Evolutionary conservation across 2,113 vertebrate genomes (phyloP), one percentile per base, ranked within the genome.

Genomic region (Onychostruthus taczanowskii): DNA sequence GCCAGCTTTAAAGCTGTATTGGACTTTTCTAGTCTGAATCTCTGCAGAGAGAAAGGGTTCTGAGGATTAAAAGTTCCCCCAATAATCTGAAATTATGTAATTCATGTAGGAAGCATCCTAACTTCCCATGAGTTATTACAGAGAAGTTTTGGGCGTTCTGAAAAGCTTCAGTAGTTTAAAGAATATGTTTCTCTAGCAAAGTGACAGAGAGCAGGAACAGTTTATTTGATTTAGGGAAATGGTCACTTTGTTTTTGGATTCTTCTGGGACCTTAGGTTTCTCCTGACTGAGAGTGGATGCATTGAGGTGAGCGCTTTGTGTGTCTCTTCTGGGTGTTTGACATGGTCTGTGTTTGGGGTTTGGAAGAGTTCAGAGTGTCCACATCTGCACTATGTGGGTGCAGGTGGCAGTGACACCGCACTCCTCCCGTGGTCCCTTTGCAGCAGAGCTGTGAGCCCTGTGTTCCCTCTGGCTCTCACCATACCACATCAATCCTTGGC

Each of bases 241-340:
- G 5, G 46, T 69, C 80, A 30, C n/a, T 63, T 80, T 49, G 46
- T 17, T 11, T 68, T 86, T 90, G 89, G 43, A 27, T 94, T 84
- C 72, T 86, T 23, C 46, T 80, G 83, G 13, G n/a, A 46, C 12
- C 37, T 89, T 5, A 20, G 24, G 41, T 88, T 83, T 59, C 89
- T 90, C 19, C n/a, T 64, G 52, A 10, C 21, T 0, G 1, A 47
- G 58, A 52, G 59, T 7, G 26, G 68, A 28, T 31, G 27, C 30
- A 13, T 13, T 0, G 0, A 76, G 53, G 41, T 3, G 4, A 80
- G 53, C 1, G 0, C 50, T 76, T 43, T 21, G 17, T 46, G n/a
- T 62, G 35, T 47, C 44, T 75, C 6, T 33, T 46, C 33, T 37
- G 61, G 27, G 7, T 26, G 28, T 66, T 83, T 53, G 41, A 41